Conservation (phyloP, 2,888 invertebrate genomes). For the Amblyjoppa fuscipennis region DNA sequence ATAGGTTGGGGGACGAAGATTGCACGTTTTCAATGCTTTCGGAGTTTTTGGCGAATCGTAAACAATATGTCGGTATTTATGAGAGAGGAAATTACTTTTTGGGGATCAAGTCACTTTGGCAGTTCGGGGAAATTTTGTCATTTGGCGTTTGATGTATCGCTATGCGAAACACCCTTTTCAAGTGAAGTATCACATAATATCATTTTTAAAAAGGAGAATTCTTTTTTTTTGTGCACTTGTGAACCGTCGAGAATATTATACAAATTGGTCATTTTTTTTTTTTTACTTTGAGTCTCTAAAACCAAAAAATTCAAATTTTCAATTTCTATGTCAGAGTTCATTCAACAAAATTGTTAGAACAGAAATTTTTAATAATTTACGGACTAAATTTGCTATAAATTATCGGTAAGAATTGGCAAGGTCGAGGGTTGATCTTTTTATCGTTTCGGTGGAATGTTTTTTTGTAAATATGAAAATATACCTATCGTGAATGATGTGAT, state of each 20-base stretch:
- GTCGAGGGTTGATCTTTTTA: not conserved
- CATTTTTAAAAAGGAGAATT: not conserved
- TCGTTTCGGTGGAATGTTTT: not conserved
- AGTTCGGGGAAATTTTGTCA: not conserved
- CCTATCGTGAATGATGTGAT: slow-evolving; percentile 77
- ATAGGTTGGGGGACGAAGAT: too few relatives aligned
- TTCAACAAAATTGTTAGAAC: too few relatives aligned
- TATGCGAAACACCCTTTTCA: not conserved
- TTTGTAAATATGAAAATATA: slow-evolving; percentile 56
- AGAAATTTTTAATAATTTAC: too few relatives aligned
- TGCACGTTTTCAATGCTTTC: not conserved
- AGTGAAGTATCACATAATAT: not conserved
- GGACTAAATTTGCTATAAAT: too few relatives aligned
- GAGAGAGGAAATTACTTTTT: not conserved
- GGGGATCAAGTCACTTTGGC: not conserved
- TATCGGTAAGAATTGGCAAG: not conserved
- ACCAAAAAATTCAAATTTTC: not conserved
- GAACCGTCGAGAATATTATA: not conserved
- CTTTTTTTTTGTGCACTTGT: not conserved
- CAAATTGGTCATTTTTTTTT: not conserved
- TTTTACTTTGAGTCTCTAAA: not conserved
- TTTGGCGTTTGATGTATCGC: too few relatives aligned
- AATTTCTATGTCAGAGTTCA: too few relatives aligned
- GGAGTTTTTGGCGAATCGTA: not conserved
- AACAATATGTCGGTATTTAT: not conserved